phyloP scores from a whole-genome alignment of 2,888 invertebrate species.

The Neocrepidodera transversa region DNA sequence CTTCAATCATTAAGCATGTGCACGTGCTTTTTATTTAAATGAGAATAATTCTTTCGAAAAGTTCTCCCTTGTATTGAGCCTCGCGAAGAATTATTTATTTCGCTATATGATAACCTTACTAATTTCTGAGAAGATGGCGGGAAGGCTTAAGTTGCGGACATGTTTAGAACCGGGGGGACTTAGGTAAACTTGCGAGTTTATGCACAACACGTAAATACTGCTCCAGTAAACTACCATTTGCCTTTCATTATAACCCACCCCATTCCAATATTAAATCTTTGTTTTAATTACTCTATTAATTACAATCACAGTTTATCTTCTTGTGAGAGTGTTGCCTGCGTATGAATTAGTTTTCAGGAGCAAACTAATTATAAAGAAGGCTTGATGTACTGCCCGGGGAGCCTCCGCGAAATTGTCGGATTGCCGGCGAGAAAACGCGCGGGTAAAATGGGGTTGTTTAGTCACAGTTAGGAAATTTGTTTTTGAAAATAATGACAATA shows the following conservation, averaged over 20 bases:
- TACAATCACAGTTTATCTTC: slow-evolving; percentile 56
- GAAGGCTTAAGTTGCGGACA: slow-evolving; percentile 59
- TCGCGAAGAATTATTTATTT: slow-evolving; percentile 37
- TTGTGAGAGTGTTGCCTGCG: slow-evolving; percentile 42
- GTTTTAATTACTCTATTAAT: slow-evolving; percentile 60
- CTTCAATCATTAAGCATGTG: too few species aligned
- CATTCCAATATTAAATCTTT: slow-evolving; percentile 58
- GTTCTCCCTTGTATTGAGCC: slow-evolving; percentile 27
- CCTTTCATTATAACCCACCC: slow-evolving; percentile 57
- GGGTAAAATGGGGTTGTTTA: background rate
- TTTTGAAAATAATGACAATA: too few species aligned
- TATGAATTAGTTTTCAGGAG: slow-evolving; percentile 54
- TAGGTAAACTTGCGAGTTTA: slow-evolving; percentile 61
- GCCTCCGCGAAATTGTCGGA: slow-evolving; percentile 14
- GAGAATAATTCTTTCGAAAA: too few species aligned
- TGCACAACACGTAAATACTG: slow-evolving; percentile 62
- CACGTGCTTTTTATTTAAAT: too few species aligned
- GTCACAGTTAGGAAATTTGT: too few species aligned
- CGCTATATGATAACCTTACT: slow-evolving; percentile 47
- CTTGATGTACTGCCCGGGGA: slow-evolving; percentile 22
- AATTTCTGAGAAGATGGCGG: slow-evolving; percentile 56
- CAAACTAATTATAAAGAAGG: slow-evolving; percentile 48
- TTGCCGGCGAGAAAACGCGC: background rate
- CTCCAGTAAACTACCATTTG: slow-evolving; percentile 58
- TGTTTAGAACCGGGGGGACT: slow-evolving; percentile 60